Conservation (phyloP, 2,888 invertebrate genomes). For the Hyalella azteca region DNA sequence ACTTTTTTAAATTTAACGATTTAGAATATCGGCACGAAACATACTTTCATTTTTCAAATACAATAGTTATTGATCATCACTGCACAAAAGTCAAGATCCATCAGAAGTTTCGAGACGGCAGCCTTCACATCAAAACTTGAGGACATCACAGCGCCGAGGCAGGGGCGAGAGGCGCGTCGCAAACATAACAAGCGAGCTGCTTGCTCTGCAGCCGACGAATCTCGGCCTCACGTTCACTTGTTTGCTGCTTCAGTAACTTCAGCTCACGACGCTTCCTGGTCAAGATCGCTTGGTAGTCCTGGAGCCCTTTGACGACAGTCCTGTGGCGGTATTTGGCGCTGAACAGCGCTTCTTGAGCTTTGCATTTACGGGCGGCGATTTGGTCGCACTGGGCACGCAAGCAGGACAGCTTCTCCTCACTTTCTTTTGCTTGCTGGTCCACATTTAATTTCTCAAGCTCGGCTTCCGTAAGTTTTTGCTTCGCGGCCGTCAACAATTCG, state of each 20-base stretch:
- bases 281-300: not conserved
- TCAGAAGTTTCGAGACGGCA: too few relatives aligned
- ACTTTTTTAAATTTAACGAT: too few relatives aligned
- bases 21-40: too few relatives aligned
- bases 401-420: not conserved
- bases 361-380: not conserved
- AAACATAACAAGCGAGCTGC: constrained; percentile 4
- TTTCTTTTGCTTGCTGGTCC: not conserved
- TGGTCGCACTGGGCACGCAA: not conserved
- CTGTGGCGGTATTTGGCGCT: not conserved
- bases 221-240: not conserved
- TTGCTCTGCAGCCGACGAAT: constrained; percentile 12
- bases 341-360: not conserved
- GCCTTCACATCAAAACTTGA: too few relatives aligned
- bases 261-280: not conserved
- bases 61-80: too few relatives aligned
- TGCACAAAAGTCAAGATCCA: too few relatives aligned
- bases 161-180: not conserved
- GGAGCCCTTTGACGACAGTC: not conserved
- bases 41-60: too few relatives aligned
- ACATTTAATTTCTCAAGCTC: not conserved
- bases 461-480: not conserved
- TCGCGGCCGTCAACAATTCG: not conserved
- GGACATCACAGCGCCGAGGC: too few relatives aligned
- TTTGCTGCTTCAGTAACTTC: not conserved